Evolutionary conservation across 2,113 vertebrate genomes (phyloP), one percentile per base, ranked within the genome.

Genomic region (Neodontobutis hainanensis): DNA sequence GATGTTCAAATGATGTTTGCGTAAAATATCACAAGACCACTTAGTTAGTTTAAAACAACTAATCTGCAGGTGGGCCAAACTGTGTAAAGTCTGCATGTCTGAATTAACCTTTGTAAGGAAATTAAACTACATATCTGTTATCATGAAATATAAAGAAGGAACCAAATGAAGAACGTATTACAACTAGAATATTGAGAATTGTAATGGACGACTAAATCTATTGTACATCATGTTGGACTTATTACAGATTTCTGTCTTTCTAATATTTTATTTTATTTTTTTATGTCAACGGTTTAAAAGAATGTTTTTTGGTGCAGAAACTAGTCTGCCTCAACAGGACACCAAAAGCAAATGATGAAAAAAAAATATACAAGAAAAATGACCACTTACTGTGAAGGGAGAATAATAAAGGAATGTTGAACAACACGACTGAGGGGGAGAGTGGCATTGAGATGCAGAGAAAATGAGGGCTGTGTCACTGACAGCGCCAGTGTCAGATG

Each of bases 381-480:
- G 45, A 8, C 64, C 64, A 58, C 52, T 46, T 62, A 12, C 8
- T 71, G 9, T 9, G 32, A 42, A 60, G 42, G 58, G 35, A 50
- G 56, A 4, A 45, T 43, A 52, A 46, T n/a, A 59, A 60, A 47
- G 50, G 9, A 58, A 12, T 7, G 35, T 53, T 76, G 59, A 49
- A 58, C 38, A 38, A 49, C 65, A 50, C 14, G 40, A 46, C 44
- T 60, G 46, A 57, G 63, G 53, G 44, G 27, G 16, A 46, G 43
- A 75, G 73, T 47, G 68, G 59, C 65, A 75, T 65, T 78, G 62
- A 61, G 61, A 78, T 72, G 52, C 66, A 68, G 66, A 43, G 64
- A 53, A 82, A 85, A 84, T 62, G 52, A 82, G 70, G 58, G 68
- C 49, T 53, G 15, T 86, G 77, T 70, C 82, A 70, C 56, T 76